Evolutionary conservation across 1,140 invertebrate genomes (phyloP).

Genomic region (Drosophila chauvacae): DNA sequence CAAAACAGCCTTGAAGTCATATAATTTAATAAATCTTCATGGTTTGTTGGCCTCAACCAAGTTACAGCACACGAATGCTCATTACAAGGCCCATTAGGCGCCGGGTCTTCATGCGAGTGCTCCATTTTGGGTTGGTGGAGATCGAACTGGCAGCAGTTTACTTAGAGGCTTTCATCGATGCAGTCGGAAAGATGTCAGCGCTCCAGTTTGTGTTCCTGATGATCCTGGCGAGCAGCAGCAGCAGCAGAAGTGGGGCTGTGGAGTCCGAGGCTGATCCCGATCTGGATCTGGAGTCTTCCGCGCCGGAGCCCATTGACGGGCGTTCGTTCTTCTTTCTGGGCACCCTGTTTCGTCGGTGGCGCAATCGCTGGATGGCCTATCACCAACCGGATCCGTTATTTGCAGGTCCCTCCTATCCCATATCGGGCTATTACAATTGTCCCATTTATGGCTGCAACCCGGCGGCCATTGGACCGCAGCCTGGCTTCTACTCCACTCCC

Average conservation of each 20-base stretch:
- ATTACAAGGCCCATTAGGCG: constrained; percentile 56
- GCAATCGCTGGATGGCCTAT: constrained; percentile 67
- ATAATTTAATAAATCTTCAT: constrained; percentile 21
- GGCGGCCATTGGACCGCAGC: constrained; percentile 52
- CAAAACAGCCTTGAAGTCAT: constrained; percentile 16
- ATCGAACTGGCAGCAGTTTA: constrained; percentile 29
- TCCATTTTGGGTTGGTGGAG: background rate
- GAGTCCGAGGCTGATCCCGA: constrained; percentile 10
- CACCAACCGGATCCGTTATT: constrained; percentile 58
- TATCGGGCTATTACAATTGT: constrained; percentile 68
- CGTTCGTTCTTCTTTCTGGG: constrained; percentile 66
- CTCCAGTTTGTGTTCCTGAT: constrained; percentile 33
- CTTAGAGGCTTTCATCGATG: constrained; percentile 13
- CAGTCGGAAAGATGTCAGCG: constrained; percentile 41
- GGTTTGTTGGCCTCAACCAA: constrained; percentile 23
- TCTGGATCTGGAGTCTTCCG: background rate
- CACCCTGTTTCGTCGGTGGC: constrained; percentile 66
- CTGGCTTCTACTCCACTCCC: constrained; percentile 33
- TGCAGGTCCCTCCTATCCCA: constrained; percentile 59
- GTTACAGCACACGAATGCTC: constrained; percentile 28
- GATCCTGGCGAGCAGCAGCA: constrained; percentile 15
- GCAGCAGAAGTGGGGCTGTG: constrained; percentile 2
- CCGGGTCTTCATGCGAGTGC: background rate
- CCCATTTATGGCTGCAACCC: constrained; percentile 62
- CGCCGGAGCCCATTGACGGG: constrained; percentile 44